phyloP scores from a whole-genome alignment of 2,888 invertebrate genomes.

The Lasioglossum figueresi region DNA sequence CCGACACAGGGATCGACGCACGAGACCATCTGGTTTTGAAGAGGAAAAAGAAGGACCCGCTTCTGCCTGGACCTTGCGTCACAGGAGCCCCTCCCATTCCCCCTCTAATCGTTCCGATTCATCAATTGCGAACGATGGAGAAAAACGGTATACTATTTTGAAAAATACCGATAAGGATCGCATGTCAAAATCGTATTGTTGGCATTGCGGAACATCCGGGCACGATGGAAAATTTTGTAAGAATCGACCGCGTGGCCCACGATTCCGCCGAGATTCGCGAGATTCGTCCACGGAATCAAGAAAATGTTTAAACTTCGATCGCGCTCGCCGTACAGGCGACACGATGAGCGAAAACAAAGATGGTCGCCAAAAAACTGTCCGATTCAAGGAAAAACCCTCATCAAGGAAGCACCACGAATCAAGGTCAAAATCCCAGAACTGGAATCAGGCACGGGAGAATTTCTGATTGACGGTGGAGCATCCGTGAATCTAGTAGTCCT shows the following conservation, averaged over 20 bases:
- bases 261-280: neutral
- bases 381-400: too few species aligned
- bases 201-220: neutral
- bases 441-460: slow-evolving; percentile 5
- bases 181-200: neutral
- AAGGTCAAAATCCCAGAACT: slow-evolving; percentile 4
- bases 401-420: too few species aligned
- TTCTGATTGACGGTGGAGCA: neutral
- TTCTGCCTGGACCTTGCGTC: neutral
- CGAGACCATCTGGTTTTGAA: neutral
- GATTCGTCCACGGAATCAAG: too few species aligned
- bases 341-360: too few species aligned
- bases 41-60: neutral
- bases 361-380: too few species aligned
- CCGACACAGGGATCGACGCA: neutral
- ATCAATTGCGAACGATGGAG: neutral
- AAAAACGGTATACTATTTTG: neutral
- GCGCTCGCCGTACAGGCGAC: too few species aligned
- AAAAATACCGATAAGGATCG: too few species aligned
- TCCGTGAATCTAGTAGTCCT: too few species aligned
- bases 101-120: neutral
- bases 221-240: neutral
- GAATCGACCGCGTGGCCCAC: too few species aligned
- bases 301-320: too few species aligned
- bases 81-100: neutral